Evolutionary conservation across 53 echinoderm and acorn worm species (phyloP), one percentile per base, ranked within the genome.

Genomic region (Echinarachnius parma): DNA sequence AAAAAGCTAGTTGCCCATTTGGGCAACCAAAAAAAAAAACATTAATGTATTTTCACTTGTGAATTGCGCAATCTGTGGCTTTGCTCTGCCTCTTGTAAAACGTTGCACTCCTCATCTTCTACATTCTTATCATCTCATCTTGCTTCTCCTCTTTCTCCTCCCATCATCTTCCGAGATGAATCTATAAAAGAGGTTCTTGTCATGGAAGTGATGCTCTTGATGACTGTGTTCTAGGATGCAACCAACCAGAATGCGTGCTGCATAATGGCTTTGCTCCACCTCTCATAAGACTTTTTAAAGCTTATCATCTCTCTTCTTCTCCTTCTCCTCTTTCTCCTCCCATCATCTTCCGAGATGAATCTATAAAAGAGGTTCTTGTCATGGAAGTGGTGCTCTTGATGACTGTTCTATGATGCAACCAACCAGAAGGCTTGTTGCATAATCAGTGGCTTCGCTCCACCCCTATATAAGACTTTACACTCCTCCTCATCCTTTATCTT

Each of bases 401-500:
- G 76, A 5, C 62, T 87, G 84, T 36, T 74, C 54, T 15, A 92
- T 84, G 52, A 82, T 31, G 14, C 75, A 59, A 21, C 92, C 88
- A 48, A 81, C 32, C 53, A 92, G 75, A 3, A 92, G 79, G 30
- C 63, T 64, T 11, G 65, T 75, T 31, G 82, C 87, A 48, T 87
- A 92, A 5, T 20, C 64, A 21, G 84, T 74, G 10, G 84, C 92
- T 31, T 64, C 64, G n/a, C 66, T 60, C n/a, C 84, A 48, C 28
- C 84, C 85, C 31, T 58, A n/a, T n/a, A n/a, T n/a, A n/a, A n/a
- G n/a, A n/a, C n/a, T n/a, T n/a, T n/a, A n/a, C n/a, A n/a, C n/a
- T n/a, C n/a, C n/a, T n/a, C n/a, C n/a, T n/a, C n/a, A n/a, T n/a
- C n/a, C n/a, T n/a, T n/a, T n/a, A n/a, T n/a, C n/a, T n/a, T n/a